These are phyloP conservation scores for Fistularia commersonii DNA, from an alignment of 2,797 vertebrate species.

Conservation along the genomic window DNA sequence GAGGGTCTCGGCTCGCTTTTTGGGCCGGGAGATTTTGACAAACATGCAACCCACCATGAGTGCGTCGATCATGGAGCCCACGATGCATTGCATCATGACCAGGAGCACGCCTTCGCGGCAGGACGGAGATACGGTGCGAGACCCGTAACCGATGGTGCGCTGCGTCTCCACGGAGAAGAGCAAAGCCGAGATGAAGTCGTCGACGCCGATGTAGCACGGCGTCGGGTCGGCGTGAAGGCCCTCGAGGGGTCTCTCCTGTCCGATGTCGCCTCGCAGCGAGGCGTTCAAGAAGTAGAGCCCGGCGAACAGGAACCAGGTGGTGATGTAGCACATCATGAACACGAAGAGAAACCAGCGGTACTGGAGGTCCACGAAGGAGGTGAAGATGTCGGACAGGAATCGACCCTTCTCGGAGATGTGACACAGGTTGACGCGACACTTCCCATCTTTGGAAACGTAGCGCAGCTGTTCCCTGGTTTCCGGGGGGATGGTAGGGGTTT, in stretches of 20 bases:
- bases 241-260: too few species aligned
- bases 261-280: conserved; percentile 73
- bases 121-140: conserved; percentile 77
- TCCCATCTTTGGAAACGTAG: conserved; percentile 82
- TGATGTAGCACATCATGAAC: conserved; percentile 82
- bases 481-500: conserved; percentile 26
- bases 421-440: conserved; percentile 81
- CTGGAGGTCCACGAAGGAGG: conserved; percentile 83
- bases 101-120: conserved; percentile 76
- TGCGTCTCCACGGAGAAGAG: conserved; percentile 83
- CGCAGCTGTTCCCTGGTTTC: conserved; percentile 75
- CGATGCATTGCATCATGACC: conserved; percentile 81
- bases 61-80: conserved; percentile 83
- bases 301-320: conserved; percentile 81
- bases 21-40: conserved; percentile 83
- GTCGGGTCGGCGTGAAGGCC: conserved; percentile 28
- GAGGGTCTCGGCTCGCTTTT: conserved; percentile 82
- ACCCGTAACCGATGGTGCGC: conserved; percentile 82
- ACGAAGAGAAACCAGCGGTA: conserved; percentile 85
- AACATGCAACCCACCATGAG: conserved; percentile 89
- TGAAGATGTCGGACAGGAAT: conserved; percentile 84
- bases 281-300: conserved; percentile 76
- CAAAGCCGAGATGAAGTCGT: conserved; percentile 79
- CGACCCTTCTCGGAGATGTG: conserved; percentile 79
- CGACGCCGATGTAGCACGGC: conserved; percentile 81